Evolutionary conservation across 2,113 vertebrate genomes (phyloP).

Genomic region (Cacatua alba): DNA sequence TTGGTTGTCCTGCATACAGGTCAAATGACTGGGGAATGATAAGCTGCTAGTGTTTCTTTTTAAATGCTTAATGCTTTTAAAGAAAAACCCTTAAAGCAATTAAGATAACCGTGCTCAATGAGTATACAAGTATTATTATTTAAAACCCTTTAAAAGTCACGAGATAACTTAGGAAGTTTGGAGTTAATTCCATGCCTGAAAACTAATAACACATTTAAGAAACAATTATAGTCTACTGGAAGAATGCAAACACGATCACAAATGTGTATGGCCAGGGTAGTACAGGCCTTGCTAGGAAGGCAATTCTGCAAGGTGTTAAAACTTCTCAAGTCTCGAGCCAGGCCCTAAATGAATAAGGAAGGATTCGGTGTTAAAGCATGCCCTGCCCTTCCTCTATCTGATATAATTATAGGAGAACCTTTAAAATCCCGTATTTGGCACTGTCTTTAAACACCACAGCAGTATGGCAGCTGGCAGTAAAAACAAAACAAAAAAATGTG

Average conservation of each 20-base stretch:
- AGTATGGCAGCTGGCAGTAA: constrained; percentile 32
- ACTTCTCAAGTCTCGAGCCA: neutral
- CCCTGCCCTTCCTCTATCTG: constrained; percentile 26
- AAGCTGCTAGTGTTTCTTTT: neutral
- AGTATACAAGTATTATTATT: neutral
- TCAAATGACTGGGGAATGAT: neutral
- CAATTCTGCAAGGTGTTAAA: neutral
- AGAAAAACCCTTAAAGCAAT: neutral
- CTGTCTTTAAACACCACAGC: constrained; percentile 22
- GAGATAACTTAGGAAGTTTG: neutral
- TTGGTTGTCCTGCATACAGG: neutral
- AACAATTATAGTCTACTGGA: neutral
- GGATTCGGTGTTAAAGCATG: neutral
- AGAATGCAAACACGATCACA: neutral
- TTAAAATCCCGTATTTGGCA: constrained; percentile 46
- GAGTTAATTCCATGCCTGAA: neutral
- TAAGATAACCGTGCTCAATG: neutral
- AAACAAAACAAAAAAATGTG: constrained; percentile 35
- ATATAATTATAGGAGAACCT: constrained; percentile 32
- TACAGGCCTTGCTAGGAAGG: neutral
- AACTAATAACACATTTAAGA: neutral
- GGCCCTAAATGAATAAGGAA: constrained; percentile 15
- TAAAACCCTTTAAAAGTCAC: neutral
- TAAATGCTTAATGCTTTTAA: neutral
- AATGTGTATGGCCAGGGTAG: neutral